Percentiles rank a stretch among this genome's conserved stretches.
Evolutionary conservation across 1,140 invertebrate genomes (phyloP).

Genomic region (Drosophila orena): DNA sequence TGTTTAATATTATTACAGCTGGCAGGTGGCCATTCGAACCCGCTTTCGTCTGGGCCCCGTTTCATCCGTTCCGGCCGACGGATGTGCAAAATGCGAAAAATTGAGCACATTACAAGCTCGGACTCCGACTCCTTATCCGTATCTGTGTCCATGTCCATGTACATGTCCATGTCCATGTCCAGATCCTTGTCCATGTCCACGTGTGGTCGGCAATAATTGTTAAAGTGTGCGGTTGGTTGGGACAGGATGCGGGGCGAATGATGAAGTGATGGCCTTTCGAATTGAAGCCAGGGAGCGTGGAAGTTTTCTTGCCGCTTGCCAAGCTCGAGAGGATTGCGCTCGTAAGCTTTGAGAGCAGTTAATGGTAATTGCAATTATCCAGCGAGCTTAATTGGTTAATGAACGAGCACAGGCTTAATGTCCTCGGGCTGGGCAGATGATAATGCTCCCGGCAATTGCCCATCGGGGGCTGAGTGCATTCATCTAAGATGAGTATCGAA

Average conservation of each 20-base stretch:
- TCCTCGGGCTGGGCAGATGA: background rate
- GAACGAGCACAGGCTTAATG: slow-evolving; percentile 34
- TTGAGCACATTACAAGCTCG: slow-evolving; percentile 72
- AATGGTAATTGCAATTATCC: slow-evolving; percentile 46
- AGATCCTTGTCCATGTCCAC: slow-evolving; percentile 48
- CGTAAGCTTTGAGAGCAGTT: slow-evolving; percentile 40
- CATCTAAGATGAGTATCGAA: background rate
- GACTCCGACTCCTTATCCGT: slow-evolving; percentile 4
- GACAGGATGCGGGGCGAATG: slow-evolving; percentile 36
- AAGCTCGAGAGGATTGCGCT: slow-evolving; percentile 33
- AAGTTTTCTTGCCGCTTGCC: slow-evolving; percentile 25
- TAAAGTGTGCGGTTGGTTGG: slow-evolving; percentile 62
- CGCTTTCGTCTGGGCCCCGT: slow-evolving; percentile 37
- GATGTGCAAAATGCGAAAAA: slow-evolving; percentile 80
- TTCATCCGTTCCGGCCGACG: slow-evolving; percentile 60
- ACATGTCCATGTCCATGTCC: slow-evolving; percentile 21
- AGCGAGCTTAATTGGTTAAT: slow-evolving; percentile 38
- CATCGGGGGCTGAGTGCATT: background rate
- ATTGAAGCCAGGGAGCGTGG: slow-evolving; percentile 8
- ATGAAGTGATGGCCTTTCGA: slow-evolving; percentile 49
- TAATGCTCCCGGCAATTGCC: slow-evolving; percentile 22
- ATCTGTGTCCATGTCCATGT: slow-evolving; percentile 22
- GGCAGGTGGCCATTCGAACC: slow-evolving; percentile 57
- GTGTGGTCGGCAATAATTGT: slow-evolving; percentile 79
- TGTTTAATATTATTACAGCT: slow-evolving; percentile 82